Evolutionary conservation across 2,113 vertebrate genomes (phyloP).

Genomic region (Pygoscelis adeliae): DNA sequence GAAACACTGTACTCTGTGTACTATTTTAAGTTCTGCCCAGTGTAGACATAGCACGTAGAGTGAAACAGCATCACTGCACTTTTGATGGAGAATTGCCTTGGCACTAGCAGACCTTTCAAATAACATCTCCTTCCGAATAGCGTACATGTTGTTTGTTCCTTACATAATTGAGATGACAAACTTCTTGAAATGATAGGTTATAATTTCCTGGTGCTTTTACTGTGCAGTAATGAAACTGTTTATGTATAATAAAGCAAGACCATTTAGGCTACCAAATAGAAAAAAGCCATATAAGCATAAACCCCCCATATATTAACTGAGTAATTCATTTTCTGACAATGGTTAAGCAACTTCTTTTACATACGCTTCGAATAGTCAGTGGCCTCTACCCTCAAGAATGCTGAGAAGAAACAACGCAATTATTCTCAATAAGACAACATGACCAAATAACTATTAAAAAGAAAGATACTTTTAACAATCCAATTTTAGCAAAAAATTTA

Average conservation of each 20-base stretch:
- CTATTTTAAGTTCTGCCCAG: not conserved
- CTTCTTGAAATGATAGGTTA: not conserved
- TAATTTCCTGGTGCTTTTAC: not conserved
- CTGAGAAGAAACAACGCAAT: not conserved
- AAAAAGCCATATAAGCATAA: not conserved
- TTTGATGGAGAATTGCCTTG: not conserved
- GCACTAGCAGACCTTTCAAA: not conserved
- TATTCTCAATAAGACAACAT: not conserved
- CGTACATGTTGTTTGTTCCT: not conserved
- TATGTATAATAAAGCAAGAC: not conserved
- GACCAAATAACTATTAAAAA: not conserved
- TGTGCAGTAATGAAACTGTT: not conserved
- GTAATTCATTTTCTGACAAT: not conserved
- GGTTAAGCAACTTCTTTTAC: not conserved
- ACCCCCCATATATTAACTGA: not conserved
- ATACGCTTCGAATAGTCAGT: not conserved
- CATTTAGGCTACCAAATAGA: not conserved
- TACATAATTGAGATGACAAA: slow-evolving; percentile 4
- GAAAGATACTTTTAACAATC: not conserved
- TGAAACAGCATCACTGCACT: not conserved
- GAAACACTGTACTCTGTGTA: not conserved
- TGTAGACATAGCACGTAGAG: not conserved
- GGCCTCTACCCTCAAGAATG: not conserved
- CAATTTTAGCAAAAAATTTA: not conserved
- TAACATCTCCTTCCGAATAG: not conserved